Evolutionary conservation across 1,140 invertebrate genomes (phyloP), one percentile per base, ranked within the genome.

Genomic region (Telenomus remus): DNA sequence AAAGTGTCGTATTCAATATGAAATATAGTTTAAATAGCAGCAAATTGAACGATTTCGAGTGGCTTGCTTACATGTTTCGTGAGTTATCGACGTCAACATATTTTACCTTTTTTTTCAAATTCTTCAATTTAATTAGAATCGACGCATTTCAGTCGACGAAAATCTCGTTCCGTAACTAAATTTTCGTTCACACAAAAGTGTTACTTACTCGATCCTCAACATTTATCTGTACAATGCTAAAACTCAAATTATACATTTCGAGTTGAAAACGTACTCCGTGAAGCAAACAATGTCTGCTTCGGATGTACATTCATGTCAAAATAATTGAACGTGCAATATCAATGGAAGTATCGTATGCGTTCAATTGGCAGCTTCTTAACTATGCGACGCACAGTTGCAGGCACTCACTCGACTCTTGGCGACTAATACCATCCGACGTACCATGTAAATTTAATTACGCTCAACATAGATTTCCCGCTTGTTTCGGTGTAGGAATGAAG

Each of bases 391-490:
- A 35, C 19, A 27, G 19, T 53, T 63, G 14, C 12, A 35, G 46
- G 50, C 53, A 9, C 19, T 27, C 19, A 27, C 19, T 27, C 12
- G 39, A 33, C 60, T 48, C 57, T 60, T 60, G 49, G 50, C 59
- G 70, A 56, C 51, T 78, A 61, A 70, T 75, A 59, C 54, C 61
- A 78, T 42, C 61, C 49, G 65, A 50, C 57, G 57, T 49, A 57
- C 33, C 48, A 68, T 74, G 63, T 78, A 79, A 82, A 78, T 80
- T 84, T 84, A 82, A 84, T 84, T 82, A 81, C 78, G 35, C 12
- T 56, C 51, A 73, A 66, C 66, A 64, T 56, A 71, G 68, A 61
- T 48, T 27, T 50, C 75, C 61, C 68, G 75, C 70, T 61, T 76
- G 65, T 80, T 66, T 77, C 70, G 70, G 75, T 63, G 55, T 55